These are phyloP conservation scores for Nothocercus julius DNA, from an alignment of 2,113 vertebrate species.

Conservation along the genomic window DNA sequence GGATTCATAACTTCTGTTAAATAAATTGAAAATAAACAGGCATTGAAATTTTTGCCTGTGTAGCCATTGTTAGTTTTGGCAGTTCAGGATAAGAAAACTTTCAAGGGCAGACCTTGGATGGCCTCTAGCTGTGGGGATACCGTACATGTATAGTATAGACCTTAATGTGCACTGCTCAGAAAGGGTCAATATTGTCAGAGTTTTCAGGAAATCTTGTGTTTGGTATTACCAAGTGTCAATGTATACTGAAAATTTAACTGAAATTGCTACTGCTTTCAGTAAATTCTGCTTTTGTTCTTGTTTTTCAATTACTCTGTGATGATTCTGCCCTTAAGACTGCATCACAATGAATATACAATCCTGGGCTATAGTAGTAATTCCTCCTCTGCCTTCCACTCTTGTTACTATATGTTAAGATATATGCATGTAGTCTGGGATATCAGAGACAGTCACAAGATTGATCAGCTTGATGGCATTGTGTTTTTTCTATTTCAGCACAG, in stretches of 20 bases:
- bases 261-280: background rate
- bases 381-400: background rate
- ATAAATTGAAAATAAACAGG: background rate
- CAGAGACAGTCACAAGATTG: background rate
- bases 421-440: background rate
- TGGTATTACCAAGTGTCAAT: background rate
- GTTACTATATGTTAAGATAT: background rate
- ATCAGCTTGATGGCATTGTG: fast-evolving
- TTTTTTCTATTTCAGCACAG: background rate
- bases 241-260: background rate
- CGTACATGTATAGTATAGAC: background rate
- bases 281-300: background rate
- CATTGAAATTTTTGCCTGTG: fast-evolving
- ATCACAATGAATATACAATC: background rate
- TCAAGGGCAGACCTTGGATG: background rate
- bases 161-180: background rate
- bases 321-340: background rate
- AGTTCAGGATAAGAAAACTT: background rate
- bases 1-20: background rate
- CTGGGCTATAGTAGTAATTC: background rate
- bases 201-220: background rate
- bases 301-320: background rate
- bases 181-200: background rate
- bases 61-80: background rate
- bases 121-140: background rate